Evolutionary conservation across 1,140 invertebrate genomes (phyloP).

Genomic region (Proctacanthus coquilletti): DNA sequence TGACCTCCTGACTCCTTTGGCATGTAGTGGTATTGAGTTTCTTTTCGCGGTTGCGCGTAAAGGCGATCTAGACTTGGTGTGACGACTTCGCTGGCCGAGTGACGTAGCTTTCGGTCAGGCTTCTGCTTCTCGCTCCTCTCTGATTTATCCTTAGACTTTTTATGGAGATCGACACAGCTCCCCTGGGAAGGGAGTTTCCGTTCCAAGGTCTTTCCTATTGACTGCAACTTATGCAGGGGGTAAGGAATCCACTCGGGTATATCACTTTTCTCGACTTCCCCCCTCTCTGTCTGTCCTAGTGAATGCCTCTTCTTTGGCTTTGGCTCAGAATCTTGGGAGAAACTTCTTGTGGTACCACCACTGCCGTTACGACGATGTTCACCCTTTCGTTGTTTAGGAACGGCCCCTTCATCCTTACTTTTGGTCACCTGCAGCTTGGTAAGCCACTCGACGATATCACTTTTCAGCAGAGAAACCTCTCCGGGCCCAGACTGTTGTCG

Average conservation of each 20-base stretch:
- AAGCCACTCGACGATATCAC: conserved; percentile 28
- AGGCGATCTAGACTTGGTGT: conserved; percentile 10
- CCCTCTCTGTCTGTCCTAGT: conserved; percentile 19
- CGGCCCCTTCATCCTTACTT: conserved; percentile 5
- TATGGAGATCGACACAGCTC: not conserved
- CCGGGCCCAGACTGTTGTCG: conserved; percentile 23
- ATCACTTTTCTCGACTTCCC: conserved; percentile 13
- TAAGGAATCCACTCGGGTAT: conserved; percentile 25
- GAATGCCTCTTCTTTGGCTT: conserved; percentile 22
- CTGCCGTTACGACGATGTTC: conserved; percentile 25
- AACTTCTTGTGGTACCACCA: conserved; percentile 23
- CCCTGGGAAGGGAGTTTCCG: conserved; percentile 1
- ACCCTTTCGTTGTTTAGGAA: conserved; percentile 11
- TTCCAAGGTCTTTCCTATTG: conserved; percentile 17
- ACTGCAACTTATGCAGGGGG: conserved; percentile 23
- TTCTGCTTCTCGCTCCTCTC: not conserved
- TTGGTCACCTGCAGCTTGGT: conserved; percentile 23
- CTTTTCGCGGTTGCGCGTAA: conserved; percentile 25
- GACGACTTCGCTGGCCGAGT: conserved; percentile 24
- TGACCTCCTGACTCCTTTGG: conserved; percentile 12
- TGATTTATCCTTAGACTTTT: not conserved
- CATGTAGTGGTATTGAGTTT: conserved; percentile 28
- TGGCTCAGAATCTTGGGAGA: conserved; percentile 22
- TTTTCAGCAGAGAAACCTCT: conserved; percentile 25
- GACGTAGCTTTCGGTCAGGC: conserved; percentile 16